These are phyloP conservation scores for Drosophila chauvacae DNA, from an alignment of 1,140 invertebrate species.

Conservation along the genomic window DNA sequence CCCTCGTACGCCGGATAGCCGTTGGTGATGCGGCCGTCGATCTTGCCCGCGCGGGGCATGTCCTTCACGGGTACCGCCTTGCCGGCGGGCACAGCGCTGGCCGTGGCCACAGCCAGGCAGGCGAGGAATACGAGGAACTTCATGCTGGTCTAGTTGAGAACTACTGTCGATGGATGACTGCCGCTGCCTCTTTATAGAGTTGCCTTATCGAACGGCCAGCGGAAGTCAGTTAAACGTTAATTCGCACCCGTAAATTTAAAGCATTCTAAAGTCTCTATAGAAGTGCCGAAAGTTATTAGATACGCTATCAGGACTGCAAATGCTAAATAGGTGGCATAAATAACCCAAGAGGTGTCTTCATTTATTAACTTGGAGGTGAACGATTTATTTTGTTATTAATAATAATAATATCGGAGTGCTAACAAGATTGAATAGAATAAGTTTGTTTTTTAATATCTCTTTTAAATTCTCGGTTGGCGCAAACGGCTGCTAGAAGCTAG, in stretches of 20 bases:
- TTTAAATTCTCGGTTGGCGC: no score
- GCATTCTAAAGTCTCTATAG: neutral
- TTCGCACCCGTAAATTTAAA: conserved; percentile 11
- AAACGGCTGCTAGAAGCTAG: no score
- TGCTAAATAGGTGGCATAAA: neutral
- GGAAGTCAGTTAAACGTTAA: conserved; percentile 7
- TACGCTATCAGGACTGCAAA: conserved; percentile 10
- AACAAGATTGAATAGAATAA: no score
- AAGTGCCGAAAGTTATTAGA: neutral
- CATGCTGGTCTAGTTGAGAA: conserved; percentile 13
- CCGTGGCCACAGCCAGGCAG: conserved; percentile 24
- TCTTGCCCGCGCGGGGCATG: conserved; percentile 15
- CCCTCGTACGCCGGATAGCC: conserved; percentile 38
- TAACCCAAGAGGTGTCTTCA: neutral
- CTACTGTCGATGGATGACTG: neutral
- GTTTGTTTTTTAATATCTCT: no score
- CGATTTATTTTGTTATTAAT: neutral
- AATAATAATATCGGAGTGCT: no score
- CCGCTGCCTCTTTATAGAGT: conserved; percentile 5
- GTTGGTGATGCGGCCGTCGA: conserved; percentile 35
- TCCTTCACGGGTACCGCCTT: conserved; percentile 35
- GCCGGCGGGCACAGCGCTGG: conserved; percentile 10
- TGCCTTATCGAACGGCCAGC: conserved; percentile 7
- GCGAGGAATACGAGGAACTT: conserved; percentile 32
- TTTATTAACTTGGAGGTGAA: neutral